Evolutionary conservation across 2,888 invertebrate genomes (phyloP), one percentile per base, ranked within the genome.

Genomic region (Lasioglossum oenotherae): DNA sequence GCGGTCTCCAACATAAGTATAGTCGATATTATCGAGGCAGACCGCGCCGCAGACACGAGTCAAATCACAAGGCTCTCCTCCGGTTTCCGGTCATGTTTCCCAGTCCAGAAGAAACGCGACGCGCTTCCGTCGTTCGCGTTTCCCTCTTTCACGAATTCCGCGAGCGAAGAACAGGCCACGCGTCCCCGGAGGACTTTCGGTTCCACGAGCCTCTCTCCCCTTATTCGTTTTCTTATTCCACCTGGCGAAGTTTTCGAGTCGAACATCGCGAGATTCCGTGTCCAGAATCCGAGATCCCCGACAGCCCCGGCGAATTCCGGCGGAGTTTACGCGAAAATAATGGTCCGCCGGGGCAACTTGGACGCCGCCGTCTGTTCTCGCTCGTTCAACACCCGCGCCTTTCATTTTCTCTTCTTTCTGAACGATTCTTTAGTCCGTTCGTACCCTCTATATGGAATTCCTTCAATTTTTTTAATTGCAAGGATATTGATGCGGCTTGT

Each of bases 301-400:
- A 44, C 72, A 31, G 57, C 64, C 27, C 16, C 71, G 57, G 57
- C 57, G 19, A 76, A 23, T 73, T 67, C 72, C 67, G 35, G 35
- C 12, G 19, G 71, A 74, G 80, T 78, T 85, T 69, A 74, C 76
- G 81, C 69, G 80, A 78, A 74, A 81, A 81, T 84, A 81, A 86
- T 84, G 74, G 73, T 67, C 72, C 44, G 44, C 46, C 38, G 4
- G 41, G 53, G 27, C 53, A 69, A 41, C 41, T 75, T 75, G 23
- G 23, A 27, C 75, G 6, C 60, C 60, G 19, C 57, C 72, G 44
- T 44, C 57, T 72, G 78, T 73, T 73, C 46, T 31, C 73, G 41
- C 57, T 35, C 46, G 69, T 38, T 77, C 46, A 64, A 69, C 46
- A 77, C 46, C 31, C 64, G 14, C 64, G 64, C 31, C 6, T 31